Evolutionary conservation across 2,888 invertebrate species (phyloP).

Genomic region (Drosophila buzzatii): DNA sequence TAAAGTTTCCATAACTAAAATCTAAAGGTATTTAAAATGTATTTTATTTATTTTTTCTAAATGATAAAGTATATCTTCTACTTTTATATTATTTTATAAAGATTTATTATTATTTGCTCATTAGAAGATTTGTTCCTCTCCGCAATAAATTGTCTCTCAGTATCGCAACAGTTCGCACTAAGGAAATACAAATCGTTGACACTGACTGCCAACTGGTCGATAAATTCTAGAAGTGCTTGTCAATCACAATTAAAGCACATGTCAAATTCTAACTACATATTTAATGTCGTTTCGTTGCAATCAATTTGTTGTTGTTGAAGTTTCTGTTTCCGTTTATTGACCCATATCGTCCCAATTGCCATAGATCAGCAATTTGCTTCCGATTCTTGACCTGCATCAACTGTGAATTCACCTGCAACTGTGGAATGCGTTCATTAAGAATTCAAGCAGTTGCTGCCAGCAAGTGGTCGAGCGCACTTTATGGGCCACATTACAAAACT

Average conservation of each 20-base stretch:
- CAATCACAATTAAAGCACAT: slow-evolving; percentile 4
- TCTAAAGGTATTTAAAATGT: too few species aligned
- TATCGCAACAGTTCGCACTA: background rate
- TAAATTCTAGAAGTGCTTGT: slow-evolving; percentile 5
- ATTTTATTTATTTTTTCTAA: too few species aligned
- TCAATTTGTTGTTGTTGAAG: slow-evolving; percentile 12
- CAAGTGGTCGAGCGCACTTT: slow-evolving; percentile 42
- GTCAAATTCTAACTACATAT: slow-evolving; percentile 11
- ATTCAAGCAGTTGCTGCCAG: slow-evolving; percentile 32
- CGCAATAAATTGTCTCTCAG: background rate
- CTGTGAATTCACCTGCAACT: slow-evolving; percentile 23
- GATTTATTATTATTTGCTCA: background rate
- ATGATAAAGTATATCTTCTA: too few species aligned
- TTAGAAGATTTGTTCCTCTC: background rate
- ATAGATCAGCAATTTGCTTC: slow-evolving; percentile 37
- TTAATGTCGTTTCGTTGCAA: slow-evolving; percentile 11
- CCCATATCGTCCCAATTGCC: slow-evolving; percentile 34
- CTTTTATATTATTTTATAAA: too few species aligned
- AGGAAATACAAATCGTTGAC: slow-evolving; percentile 2
- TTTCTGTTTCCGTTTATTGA: slow-evolving; percentile 40
- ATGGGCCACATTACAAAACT: slow-evolving; percentile 50
- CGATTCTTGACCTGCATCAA: slow-evolving; percentile 56
- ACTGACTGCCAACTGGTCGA: background rate
- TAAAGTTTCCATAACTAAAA: too few species aligned
- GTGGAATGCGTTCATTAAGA: slow-evolving; percentile 38